Conservation (phyloP, 2,888 invertebrate species). For the Lasioglossum vierecki region DNA sequence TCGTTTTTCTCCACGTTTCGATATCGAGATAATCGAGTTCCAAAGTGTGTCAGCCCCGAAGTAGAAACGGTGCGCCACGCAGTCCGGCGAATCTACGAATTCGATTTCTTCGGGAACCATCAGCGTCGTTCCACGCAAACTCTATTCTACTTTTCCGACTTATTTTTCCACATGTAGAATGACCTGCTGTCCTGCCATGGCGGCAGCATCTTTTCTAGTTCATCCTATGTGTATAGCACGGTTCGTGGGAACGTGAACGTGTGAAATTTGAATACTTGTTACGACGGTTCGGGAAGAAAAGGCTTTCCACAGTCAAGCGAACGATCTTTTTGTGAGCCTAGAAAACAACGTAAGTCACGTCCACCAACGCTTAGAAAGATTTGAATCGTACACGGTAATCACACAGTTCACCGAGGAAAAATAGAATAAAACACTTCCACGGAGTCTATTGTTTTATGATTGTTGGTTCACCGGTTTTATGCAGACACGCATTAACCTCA, state of each 20-base stretch:
- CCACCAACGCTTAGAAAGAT: background rate
- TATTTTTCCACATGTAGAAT: background rate
- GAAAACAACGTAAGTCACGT: background rate
- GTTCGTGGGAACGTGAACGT: constrained; percentile 14
- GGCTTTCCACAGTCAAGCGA: background rate
- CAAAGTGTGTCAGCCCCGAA: background rate
- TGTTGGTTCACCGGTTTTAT: constrained; percentile 1
- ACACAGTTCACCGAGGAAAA: background rate
- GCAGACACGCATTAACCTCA: background rate
- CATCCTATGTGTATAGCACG: background rate
- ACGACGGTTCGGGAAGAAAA: background rate
- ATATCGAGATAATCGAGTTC: background rate
- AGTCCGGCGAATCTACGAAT: background rate
- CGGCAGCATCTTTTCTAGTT: constrained; percentile 1
- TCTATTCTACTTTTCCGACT: background rate
- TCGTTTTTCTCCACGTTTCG: background rate
- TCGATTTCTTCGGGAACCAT: background rate
- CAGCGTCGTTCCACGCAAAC: background rate
- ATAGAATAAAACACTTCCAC: background rate
- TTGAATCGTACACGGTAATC: background rate
- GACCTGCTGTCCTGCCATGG: background rate
- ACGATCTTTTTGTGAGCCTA: background rate
- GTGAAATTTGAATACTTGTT: constrained; percentile 1
- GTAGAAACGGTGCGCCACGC: background rate
- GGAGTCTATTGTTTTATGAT: constrained; percentile 2